Base-by-base conservation (phyloP, 1,140 invertebrate species). In the Aphelenchoides fujianensis region DNA sequence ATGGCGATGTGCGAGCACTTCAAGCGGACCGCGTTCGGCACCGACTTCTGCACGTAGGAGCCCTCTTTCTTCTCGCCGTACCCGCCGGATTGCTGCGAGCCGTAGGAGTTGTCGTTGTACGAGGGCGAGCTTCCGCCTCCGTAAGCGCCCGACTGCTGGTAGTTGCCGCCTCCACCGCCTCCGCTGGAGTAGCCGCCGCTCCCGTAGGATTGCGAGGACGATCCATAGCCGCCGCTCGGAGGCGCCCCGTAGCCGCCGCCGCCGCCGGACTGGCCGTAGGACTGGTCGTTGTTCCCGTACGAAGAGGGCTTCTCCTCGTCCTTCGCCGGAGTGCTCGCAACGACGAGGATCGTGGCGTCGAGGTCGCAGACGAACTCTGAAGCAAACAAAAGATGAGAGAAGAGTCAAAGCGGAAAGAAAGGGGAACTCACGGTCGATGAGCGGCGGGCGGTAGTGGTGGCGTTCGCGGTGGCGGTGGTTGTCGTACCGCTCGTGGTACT, bases 311-410 rank as follows among this genome's bases (percentile, higher is more conserved):
- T 36, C 0, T 37, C 63, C 30, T 66, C 36, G 23, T 70, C 37
- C 12, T 32, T 30, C 27, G n/a, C 19, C 9, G 30, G 67, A 2
- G 12, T 55, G 2, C 23, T 69, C 7, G 63, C 54, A 16, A 70
- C 61, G 32, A 70, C 69, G n/a, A 70, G 37, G 32, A 70, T 70
- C 5, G 68, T 67, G 2, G 69, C 69, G 28, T 70, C 69, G 12
- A 67, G 35, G 34, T 70, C 69, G 35, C 69, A 70, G 54, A 70
- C 37, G 34, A 30, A 70, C 35, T 68, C 69, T 61, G 59, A 35
- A n/a, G n/a, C n/a, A n/a, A n/a, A n/a, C n/a, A n/a, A 61, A 61
- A 61, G 19, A 61, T 19, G 31, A 61, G 31, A 61, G 36, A 48
- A 48, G 41, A 48, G 41, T 23, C 41, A 48, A 48, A n/a, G n/a